Conservation (phyloP, 2,888 invertebrate genomes). For the Erebia epiphron region DNA sequence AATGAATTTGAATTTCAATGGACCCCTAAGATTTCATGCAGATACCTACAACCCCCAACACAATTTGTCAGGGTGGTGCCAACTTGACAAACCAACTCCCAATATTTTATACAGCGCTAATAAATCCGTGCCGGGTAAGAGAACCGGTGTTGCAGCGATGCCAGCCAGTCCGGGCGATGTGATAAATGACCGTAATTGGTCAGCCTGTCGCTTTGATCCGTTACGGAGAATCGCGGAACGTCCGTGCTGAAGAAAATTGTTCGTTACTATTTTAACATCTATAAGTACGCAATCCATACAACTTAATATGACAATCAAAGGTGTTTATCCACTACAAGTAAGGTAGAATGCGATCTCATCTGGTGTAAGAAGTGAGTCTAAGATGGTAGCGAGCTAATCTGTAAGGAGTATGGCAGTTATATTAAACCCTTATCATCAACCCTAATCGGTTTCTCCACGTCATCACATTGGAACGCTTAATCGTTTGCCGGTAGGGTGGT, state of each 20-base stretch:
- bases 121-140: slow-evolving; percentile 30
- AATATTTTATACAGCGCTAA: slow-evolving; percentile 31
- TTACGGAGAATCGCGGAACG: slow-evolving; percentile 41
- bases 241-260: slow-evolving; percentile 27
- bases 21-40: background rate
- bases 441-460: too few relatives aligned
- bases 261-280: background rate
- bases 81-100: slow-evolving; percentile 30
- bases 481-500: too few relatives aligned
- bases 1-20: too few relatives aligned
- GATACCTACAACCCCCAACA: background rate
- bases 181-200: slow-evolving; percentile 62
- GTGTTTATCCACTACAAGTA: too few relatives aligned
- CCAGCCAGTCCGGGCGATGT: slow-evolving; percentile 48
- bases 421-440: too few relatives aligned
- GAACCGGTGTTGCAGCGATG: slow-evolving; percentile 48
- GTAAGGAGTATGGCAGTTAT: too few relatives aligned
- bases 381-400: too few relatives aligned
- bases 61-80: background rate
- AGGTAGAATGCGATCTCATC: too few relatives aligned
- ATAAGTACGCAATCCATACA: background rate
- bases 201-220: slow-evolving; percentile 54
- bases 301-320: background rate
- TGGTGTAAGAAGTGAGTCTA: too few relatives aligned
- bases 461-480: too few relatives aligned